phyloP scores from a whole-genome alignment of 2,888 invertebrate species.

The Cerastis leucographa region DNA sequence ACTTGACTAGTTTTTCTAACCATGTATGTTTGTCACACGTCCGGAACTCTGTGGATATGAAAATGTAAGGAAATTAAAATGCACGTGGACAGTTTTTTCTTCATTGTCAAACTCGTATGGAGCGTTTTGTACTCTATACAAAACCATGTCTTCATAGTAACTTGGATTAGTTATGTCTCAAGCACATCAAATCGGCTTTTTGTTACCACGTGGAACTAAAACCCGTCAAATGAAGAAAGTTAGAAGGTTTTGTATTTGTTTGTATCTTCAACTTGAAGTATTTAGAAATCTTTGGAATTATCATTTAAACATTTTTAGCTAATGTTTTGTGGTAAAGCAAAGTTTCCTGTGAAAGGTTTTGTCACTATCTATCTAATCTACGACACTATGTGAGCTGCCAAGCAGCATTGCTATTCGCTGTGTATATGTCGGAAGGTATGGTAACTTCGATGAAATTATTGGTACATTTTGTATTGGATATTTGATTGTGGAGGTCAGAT shows the following conservation, averaged over 20 bases:
- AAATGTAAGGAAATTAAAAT: constrained; percentile 22
- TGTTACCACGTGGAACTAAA: constrained; percentile 41
- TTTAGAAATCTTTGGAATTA: background rate
- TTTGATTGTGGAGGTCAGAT: background rate
- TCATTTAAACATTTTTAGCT: background rate
- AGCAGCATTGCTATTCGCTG: background rate
- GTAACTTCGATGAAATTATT: background rate
- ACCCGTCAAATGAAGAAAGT: constrained; percentile 42
- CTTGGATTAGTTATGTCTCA: constrained; percentile 27
- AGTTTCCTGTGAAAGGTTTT: background rate
- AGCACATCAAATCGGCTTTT: constrained; percentile 39
- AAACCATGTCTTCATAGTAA: background rate
- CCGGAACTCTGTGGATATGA: constrained; percentile 6
- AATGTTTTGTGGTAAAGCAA: background rate
- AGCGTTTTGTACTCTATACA: background rate
- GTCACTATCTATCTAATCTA: background rate
- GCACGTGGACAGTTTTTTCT: background rate
- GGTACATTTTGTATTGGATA: background rate
- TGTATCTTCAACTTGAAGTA: background rate
- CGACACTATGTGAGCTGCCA: background rate
- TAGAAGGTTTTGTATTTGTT: background rate
- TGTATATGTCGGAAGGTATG: background rate
- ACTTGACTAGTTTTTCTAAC: background rate
- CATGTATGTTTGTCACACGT: background rate
- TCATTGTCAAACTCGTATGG: background rate